A percentile compares a stretch with the other conserved stretches of the same genome.
phyloP scores from a whole-genome alignment of 2,113 vertebrate genomes.

The Periophthalmodon schlosseri region DNA sequence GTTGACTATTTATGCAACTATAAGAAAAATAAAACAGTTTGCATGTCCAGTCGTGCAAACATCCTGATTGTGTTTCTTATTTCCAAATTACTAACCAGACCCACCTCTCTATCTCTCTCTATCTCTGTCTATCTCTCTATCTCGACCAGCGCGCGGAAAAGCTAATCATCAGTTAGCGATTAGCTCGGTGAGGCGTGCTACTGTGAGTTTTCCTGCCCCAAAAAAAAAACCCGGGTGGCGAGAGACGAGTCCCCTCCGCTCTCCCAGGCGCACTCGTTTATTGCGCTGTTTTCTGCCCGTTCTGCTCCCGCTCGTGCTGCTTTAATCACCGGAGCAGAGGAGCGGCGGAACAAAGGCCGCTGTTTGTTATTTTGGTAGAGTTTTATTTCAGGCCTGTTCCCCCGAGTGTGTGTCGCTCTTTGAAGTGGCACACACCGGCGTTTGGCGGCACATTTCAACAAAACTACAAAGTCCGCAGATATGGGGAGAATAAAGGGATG shows the following conservation, averaged over 20 bases:
- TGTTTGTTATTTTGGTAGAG: constrained; percentile 70
- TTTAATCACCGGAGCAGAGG: constrained; percentile 62
- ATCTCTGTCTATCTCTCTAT: constrained; percentile 24
- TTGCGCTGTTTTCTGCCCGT: constrained; percentile 23
- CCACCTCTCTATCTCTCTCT: background rate
- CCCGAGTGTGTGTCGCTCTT: constrained; percentile 56
- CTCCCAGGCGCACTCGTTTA: constrained; percentile 26
- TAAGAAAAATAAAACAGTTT: too few relatives aligned
- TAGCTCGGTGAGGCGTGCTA: constrained; percentile 63
- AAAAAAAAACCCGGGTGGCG: constrained; percentile 25
- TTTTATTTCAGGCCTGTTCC: constrained; percentile 69
- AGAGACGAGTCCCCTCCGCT: constrained; percentile 56
- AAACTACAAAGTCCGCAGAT: constrained; percentile 20
- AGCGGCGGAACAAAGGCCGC: constrained; percentile 64
- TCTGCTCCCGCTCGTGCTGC: constrained; percentile 47
- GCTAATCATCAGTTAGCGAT: constrained; percentile 64
- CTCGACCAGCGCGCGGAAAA: constrained; percentile 42
- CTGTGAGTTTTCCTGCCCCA: constrained; percentile 73
- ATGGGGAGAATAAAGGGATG: background rate
- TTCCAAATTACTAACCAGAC: constrained; percentile 1
- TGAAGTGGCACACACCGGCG: constrained; percentile 65
- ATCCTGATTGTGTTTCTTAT: background rate
- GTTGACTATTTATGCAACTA: too few relatives aligned
- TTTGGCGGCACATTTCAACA: constrained; percentile 22
- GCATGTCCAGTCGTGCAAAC: background rate